Evolutionary conservation across 2,888 invertebrate genomes (phyloP).

Genomic region (Andrena dorsata): DNA sequence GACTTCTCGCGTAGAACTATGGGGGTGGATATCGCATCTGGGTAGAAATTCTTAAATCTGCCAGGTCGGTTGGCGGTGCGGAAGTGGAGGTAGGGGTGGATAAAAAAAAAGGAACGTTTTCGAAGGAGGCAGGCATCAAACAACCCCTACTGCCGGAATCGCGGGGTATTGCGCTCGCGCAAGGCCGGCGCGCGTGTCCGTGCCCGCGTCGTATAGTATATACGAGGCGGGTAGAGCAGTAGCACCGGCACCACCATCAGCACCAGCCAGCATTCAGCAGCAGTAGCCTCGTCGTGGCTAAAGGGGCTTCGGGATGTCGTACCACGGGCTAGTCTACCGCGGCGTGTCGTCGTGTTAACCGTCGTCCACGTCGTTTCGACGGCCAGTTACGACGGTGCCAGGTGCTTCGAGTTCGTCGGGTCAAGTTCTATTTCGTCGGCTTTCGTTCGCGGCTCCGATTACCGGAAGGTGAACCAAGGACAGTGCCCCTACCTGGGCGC

Average conservation of each 20-base stretch:
- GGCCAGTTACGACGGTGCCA: conserved; percentile 19
- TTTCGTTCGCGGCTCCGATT: not conserved
- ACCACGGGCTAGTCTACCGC: conserved; percentile 74
- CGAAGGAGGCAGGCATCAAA: conserved; percentile 70
- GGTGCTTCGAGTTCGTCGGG: conserved; percentile 33
- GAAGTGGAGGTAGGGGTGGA: not conserved
- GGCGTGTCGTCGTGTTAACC: conserved; percentile 72
- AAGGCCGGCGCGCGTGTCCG: conserved; percentile 76
- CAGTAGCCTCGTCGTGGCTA: conserved; percentile 67
- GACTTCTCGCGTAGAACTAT: not conserved
- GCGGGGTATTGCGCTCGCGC: conserved; percentile 77
- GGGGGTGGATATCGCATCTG: not conserved
- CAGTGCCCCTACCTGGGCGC: not conserved
- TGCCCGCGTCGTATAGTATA: conserved; percentile 68
- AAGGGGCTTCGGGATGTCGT: conserved; percentile 72
- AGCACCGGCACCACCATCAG: conserved; percentile 75
- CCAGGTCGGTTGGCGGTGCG: not conserved
- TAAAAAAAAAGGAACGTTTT: conserved; percentile 44
- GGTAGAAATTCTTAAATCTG: conserved; percentile 13
- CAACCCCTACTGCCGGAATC: conserved; percentile 71
- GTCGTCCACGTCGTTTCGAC: conserved; percentile 38
- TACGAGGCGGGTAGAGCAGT: conserved; percentile 70
- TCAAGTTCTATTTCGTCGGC: not conserved
- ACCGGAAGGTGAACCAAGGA: not conserved
- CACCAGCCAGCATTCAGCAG: conserved; percentile 72